Evolutionary conservation across 2,888 invertebrate species (phyloP), one percentile per base, ranked within the genome.

Genomic region (Perdita meconis): DNA sequence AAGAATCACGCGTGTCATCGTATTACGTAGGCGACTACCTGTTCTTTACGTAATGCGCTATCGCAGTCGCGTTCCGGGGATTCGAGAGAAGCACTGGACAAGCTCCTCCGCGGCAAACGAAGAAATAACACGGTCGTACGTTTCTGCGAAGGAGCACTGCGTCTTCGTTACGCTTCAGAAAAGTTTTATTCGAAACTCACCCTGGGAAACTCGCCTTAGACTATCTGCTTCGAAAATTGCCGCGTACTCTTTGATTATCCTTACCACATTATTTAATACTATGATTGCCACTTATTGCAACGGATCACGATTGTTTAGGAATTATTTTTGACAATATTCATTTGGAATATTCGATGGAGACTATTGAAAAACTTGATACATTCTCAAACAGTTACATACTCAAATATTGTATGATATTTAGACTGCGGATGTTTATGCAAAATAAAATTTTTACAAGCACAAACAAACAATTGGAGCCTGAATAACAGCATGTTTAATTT

Each of bases 21-120:
- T 81, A 66, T 81, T 79, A 80, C 80, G 72, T 61, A 66, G 75
- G n/a, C 19, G 56, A 50, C 66, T 76, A 81, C 76, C 69, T 79
- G 81, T 76, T 81, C 55, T 64, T 81, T 80, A 80, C 63, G 76
- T 81, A 81, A 81, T 55, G 8, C n/a, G 44, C 38, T 40, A 51
- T 42, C 42, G 42, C 30, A 51, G 60, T 61, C 19, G 22, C 40
- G 57, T 66, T 36, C 38, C 13, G 3, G 22, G 38, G 59, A 57
- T 40, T 30, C 34, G 30, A 10, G 42, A 59, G 51, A 63, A 47
- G 36, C 26, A 16, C n/a, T 3, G 47, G 12, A 40, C 59, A 6
- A 3, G 19, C 53, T 53, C 19, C 26, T 40, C 16, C 26, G 44
- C 19, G 10, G 34, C n/a, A 44, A 68, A 55, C 59, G n/a, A 36